These are phyloP conservation scores for sheep (Ovis aries) DNA, from an alignment of 2,113 vertebrate species.

Conservation along the genomic window ARS-UI_Ramb_v3.0 NC_056075.1:13343001-13343500, in stretches of 20 bases:
- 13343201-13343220: not conserved
- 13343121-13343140: not conserved
- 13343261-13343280: not conserved
- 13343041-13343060: not conserved
- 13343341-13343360: not conserved
- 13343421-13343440: not conserved
- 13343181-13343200: accelerated
- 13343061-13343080: not conserved
- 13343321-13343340: not conserved
- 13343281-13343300: not conserved
- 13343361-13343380: not conserved
- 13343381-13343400: not conserved
- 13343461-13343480: not conserved
- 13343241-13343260: not conserved
- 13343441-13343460: not conserved
- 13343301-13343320: not conserved
- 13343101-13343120: not conserved
- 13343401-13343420: not conserved
- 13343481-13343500: accelerated
- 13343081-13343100: not conserved
- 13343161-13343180: not conserved
- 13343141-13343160: not conserved
- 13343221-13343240: not conserved
- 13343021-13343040: not conserved
- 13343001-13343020: not conserved